Conservation (phyloP, 2,888 invertebrate genomes). For the Desoria tigrina region DNA sequence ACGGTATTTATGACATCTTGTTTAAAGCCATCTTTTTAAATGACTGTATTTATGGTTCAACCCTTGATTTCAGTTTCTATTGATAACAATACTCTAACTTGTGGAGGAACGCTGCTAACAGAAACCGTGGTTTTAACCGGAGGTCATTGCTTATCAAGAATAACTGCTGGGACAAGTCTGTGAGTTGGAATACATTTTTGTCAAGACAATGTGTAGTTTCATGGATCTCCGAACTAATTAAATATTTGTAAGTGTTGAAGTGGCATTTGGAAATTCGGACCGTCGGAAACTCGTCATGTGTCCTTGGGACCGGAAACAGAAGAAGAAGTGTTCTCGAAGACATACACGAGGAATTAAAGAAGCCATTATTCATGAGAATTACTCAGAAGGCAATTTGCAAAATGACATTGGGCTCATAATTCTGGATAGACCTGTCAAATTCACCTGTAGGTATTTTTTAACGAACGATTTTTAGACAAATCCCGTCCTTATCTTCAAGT, state of each 20-base stretch:
- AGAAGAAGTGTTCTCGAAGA: conserved; percentile 26
- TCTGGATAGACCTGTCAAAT: conserved; percentile 31
- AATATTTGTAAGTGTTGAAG: too few relatives aligned
- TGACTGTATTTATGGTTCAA: conserved; percentile 17
- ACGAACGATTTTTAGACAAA: too few relatives aligned
- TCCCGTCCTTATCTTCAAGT: too few relatives aligned
- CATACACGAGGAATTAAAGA: conserved; percentile 37
- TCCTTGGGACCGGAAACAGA: conserved; percentile 1
- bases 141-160: conserved; percentile 25
- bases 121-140: conserved; percentile 30
- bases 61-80: too few relatives aligned
- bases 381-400: conserved; percentile 38
- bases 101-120: conserved; percentile 40
- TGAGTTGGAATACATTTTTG: conserved; percentile 2
- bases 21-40: neutral
- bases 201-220: too few relatives aligned
- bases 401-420: conserved; percentile 46
- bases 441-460: conserved; percentile 27
- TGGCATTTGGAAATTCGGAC: conserved; percentile 32
- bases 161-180: conserved; percentile 19
- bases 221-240: too few relatives aligned
- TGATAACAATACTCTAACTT: conserved; percentile 25
- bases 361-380: conserved; percentile 45
- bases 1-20: conserved; percentile 23
- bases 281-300: conserved; percentile 32